These are phyloP conservation scores for Watsonalla binaria DNA, from an alignment of 2,888 invertebrate species.

Conservation along the genomic window DNA sequence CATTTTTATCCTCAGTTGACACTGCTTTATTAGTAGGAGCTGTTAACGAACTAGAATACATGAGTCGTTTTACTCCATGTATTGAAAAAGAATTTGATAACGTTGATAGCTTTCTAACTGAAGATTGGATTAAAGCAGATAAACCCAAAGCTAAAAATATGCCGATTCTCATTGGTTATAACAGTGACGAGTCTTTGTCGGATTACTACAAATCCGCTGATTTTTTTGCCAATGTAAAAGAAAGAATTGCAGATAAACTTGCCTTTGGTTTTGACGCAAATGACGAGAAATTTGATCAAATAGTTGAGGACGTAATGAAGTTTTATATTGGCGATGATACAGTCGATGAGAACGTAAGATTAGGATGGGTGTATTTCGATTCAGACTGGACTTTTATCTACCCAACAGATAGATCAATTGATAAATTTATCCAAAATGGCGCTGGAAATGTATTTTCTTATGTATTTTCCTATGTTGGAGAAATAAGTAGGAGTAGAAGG, in stretches of 20 bases:
- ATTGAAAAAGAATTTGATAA: background rate
- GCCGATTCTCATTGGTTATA: background rate
- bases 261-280: background rate
- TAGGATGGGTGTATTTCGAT: background rate
- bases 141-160: background rate
- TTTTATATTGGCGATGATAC: background rate
- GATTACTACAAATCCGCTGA: background rate
- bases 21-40: background rate
- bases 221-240: background rate
- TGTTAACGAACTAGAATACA: background rate
- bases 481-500: slow-evolving; percentile 24
- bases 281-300: background rate
- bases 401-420: background rate
- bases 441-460: background rate
- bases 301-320: background rate
- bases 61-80: background rate
- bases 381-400: background rate
- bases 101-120: background rate
- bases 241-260: background rate
- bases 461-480: slow-evolving; percentile 12
- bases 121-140: background rate
- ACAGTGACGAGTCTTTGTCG: background rate
- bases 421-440: background rate
- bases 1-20: background rate
- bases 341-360: background rate